Base-by-base conservation (phyloP, 2,113 vertebrate species). In the Aspiorhynchus laticeps region DNA sequence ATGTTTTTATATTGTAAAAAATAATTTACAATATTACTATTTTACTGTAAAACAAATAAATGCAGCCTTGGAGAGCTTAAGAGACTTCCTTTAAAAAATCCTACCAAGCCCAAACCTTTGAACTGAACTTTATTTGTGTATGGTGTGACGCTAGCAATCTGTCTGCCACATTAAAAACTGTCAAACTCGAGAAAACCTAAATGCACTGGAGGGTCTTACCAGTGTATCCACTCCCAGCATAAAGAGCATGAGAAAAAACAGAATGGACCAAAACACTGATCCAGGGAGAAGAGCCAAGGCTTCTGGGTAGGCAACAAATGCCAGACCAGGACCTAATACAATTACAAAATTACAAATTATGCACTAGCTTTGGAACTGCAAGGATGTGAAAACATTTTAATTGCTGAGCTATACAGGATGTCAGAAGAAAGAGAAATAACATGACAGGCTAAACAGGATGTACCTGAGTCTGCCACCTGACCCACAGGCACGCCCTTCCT, bases 241-340 rank as follows among this genome's bases (percentile, higher is more conserved):
- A 69, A 96, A 96, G 11, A 96, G 93, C 96, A 96, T 96, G 87
- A 96, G 89, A 91, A 96, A 96, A 90, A 96, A 96, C 79, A 96
- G 83, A 85, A 96, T 94, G 88, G 96, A 94, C 96, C 96, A 96
- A 89, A 96, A 95, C 24, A 93, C 92, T 0, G 96, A 96, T 59
- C 95, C 95, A 51, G 96, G 96, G 65, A 96, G 93, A 56, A 96
- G 93, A 85, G 96, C 95, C 53, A 96, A 94, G 84, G 96, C 96
- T 87, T 96, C 96, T 93, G 96, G 96, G 92, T 96, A 96, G 71
- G 95, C 96, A 56, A 96, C 96, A 74, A 96, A 96, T 0, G 96
- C 96, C 91, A 96, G 89, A 2, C 96, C 96, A 15, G 95, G 96
- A 92, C 96, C 96, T 96, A 79, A 63, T 17, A 77, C 4, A 31